Percentiles rank a stretch among this genome's conserved stretches.
Evolutionary conservation across 1,140 invertebrate species (phyloP).

Genomic region (Ceratina australensis): DNA sequence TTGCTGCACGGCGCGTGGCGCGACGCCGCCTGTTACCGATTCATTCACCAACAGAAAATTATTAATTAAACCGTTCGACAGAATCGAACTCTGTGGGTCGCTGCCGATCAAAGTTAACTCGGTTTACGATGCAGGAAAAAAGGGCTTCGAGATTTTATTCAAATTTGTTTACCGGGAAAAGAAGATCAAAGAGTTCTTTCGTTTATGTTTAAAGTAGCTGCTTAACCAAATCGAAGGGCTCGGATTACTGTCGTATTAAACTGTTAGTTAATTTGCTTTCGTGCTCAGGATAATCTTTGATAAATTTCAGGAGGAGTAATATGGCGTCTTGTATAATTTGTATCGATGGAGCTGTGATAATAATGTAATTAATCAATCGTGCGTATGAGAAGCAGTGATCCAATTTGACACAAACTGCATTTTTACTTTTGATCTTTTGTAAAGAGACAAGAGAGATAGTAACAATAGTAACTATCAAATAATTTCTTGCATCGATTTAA

Average conservation of each 20-base stretch:
- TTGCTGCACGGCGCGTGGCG: neutral
- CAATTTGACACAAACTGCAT: neutral
- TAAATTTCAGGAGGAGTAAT: neutral
- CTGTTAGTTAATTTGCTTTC: neutral
- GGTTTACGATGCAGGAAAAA: neutral
- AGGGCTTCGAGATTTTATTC: neutral
- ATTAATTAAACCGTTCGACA: neutral
- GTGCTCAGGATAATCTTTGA: neutral
- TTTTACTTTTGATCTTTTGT: too few species aligned
- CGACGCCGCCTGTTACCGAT: neutral
- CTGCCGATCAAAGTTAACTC: neutral
- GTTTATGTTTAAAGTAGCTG: too few species aligned
- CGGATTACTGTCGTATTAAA: too few species aligned
- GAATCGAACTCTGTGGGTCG: neutral
- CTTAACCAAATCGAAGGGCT: too few species aligned
- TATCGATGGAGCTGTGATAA: constrained; percentile 10
- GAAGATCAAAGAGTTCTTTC: too few species aligned
- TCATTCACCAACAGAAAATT: constrained; percentile 9
- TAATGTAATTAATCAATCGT: neutral
- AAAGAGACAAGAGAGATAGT: too few species aligned
- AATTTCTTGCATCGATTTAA: too few species aligned
- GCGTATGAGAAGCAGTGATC: neutral
- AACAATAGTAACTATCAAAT: too few species aligned
- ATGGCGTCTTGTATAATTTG: neutral
- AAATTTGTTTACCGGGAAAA: too few species aligned